These are phyloP conservation scores for Pseudolaguvia tuberculata DNA, from an alignment of 2,113 vertebrate genomes.

Conservation along the genomic window DNA sequence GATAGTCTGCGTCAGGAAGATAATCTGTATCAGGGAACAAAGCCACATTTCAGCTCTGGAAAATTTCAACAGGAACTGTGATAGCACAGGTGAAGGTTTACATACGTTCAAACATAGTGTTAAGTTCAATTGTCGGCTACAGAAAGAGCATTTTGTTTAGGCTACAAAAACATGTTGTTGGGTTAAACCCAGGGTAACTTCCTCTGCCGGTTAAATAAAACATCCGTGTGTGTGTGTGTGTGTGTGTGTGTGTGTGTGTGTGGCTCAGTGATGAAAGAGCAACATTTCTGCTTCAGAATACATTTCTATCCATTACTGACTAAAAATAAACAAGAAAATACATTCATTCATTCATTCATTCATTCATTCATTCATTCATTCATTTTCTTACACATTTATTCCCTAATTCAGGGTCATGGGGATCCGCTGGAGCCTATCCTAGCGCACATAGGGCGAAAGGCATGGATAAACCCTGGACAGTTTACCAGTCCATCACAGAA, in stretches of 20 bases:
- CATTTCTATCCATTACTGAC: too few species aligned
- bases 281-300: background rate
- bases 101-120: background rate
- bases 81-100: background rate
- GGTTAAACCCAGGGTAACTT: background rate
- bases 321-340: too few species aligned
- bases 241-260: background rate
- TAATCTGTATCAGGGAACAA: conserved; percentile 2
- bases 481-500: too few species aligned
- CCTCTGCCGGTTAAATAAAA: background rate
- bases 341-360: too few species aligned
- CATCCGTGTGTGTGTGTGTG: background rate
- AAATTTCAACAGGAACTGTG: background rate
- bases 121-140: background rate
- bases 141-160: background rate
- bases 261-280: background rate
- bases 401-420: too few species aligned
- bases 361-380: too few species aligned
- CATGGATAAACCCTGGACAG: too few species aligned
- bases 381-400: too few species aligned
- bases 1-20: background rate
- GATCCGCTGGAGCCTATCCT: too few species aligned
- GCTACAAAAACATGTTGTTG: background rate
- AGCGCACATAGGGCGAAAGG: too few species aligned
- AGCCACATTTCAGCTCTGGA: background rate